Evolutionary conservation across 2,113 vertebrate species (phyloP).

Genomic region (Paramisgurnus dabryanus): DNA sequence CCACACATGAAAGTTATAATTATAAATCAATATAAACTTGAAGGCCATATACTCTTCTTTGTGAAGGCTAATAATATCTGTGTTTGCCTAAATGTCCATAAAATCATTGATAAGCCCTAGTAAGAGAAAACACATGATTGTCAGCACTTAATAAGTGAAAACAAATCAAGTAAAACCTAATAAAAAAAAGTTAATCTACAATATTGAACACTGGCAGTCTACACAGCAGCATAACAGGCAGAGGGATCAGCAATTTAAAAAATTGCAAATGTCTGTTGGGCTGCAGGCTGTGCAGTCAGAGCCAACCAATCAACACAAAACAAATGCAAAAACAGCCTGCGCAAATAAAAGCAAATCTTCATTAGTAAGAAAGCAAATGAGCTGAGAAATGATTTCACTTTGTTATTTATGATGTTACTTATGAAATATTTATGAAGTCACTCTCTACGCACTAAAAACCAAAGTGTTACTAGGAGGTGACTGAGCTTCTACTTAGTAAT

Average conservation of each 20-base stretch:
- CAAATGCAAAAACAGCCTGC: background rate
- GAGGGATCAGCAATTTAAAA: conserved; percentile 28
- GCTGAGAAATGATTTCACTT: background rate
- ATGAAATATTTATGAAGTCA: conserved; percentile 15
- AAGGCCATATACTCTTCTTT: conserved; percentile 11
- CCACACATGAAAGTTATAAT: background rate
- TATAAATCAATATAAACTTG: background rate
- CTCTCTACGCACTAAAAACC: conserved; percentile 1
- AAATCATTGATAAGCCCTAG: background rate
- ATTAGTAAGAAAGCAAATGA: conserved; percentile 36
- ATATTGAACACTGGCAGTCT: conserved; percentile 28
- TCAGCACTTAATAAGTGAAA: background rate
- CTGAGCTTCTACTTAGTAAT: background rate
- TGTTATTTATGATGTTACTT: background rate
- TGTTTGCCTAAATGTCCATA: background rate
- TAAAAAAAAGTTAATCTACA: conserved; percentile 41
- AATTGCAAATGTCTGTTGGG: conserved; percentile 28
- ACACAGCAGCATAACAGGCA: conserved; percentile 24
- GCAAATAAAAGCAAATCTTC: conserved; percentile 31
- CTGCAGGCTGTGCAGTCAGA: background rate
- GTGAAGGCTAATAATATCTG: conserved; percentile 15
- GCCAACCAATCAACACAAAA: conserved; percentile 10
- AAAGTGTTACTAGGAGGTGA: conserved; percentile 21
- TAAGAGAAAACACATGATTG: background rate
- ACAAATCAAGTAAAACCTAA: conserved; percentile 14